Evolutionary conservation across 2,888 invertebrate genomes (phyloP).

Genomic region (Diarsia rubi): DNA sequence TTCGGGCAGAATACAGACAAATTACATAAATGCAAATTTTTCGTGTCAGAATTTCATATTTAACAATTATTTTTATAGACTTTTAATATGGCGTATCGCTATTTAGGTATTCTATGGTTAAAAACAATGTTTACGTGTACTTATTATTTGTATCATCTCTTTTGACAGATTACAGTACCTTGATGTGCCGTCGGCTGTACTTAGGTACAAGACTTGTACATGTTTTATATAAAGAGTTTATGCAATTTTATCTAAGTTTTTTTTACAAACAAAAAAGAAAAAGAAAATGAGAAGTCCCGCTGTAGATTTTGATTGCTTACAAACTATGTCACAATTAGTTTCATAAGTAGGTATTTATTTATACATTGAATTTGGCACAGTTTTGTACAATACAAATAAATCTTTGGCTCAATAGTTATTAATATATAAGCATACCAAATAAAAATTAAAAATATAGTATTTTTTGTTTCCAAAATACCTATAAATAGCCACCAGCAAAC

Average conservation of each 20-base stretch:
- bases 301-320: conserved; percentile 25
- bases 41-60: too few relatives aligned
- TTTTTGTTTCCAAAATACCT: neutral
- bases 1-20: too few relatives aligned
- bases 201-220: conserved; percentile 6
- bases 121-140: too few relatives aligned
- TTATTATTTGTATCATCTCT: too few relatives aligned
- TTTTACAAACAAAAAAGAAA: neutral
- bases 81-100: too few relatives aligned
- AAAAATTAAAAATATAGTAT: neutral
- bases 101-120: too few relatives aligned
- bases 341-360: conserved; percentile 43
- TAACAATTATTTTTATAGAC: too few relatives aligned
- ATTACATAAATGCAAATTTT: too few relatives aligned
- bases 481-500: conserved; percentile 16
- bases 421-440: conserved; percentile 3
- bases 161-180: too few relatives aligned
- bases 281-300: conserved; percentile 52
- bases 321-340: conserved; percentile 45
- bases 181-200: too few relatives aligned
- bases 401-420: conserved; percentile 2
- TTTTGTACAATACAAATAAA: conserved; percentile 36
- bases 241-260: neutral
- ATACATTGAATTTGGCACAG: conserved; percentile 52
- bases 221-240: neutral